A percentile compares a stretch with the other conserved stretches of the same genome.
These are phyloP conservation scores for Catajapyx aquilonaris DNA, from an alignment of 1,140 invertebrate species.

Conservation along the genomic window DNA sequence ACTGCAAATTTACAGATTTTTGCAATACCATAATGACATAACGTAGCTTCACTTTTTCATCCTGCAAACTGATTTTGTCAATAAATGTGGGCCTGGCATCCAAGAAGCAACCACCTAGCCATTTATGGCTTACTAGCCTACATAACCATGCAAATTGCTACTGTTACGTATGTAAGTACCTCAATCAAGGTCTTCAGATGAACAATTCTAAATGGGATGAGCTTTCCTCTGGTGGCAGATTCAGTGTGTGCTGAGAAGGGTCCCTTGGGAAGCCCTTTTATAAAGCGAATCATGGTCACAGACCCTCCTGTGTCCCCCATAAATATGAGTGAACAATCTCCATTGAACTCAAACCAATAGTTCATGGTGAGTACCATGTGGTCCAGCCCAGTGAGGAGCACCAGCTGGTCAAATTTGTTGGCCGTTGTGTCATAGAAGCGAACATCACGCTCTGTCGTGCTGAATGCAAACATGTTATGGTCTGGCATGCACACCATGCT, in stretches of 20 bases:
- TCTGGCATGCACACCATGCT: conserved; percentile 42
- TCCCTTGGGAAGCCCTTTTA: conserved; percentile 26
- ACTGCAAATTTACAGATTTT: too few species aligned
- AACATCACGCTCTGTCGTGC: conserved; percentile 40
- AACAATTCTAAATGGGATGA: too few species aligned
- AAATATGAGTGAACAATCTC: conserved; percentile 32
- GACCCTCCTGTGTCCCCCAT: conserved; percentile 42
- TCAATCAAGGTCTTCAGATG: too few species aligned
- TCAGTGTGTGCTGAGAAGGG: conserved; percentile 24
- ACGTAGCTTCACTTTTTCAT: too few species aligned
- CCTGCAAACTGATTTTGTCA: too few species aligned
- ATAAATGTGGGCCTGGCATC: too few species aligned
- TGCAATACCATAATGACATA: too few species aligned
- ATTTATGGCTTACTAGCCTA: too few species aligned
- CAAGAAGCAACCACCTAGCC: too few species aligned
- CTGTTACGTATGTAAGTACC: too few species aligned
- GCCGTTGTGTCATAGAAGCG: conserved; percentile 48
- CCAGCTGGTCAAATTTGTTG: conserved; percentile 28
- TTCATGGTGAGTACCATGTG: conserved; percentile 25
- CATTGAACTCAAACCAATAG: conserved; percentile 34
- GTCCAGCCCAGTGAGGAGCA: too few species aligned
- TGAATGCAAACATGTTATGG: conserved; percentile 39
- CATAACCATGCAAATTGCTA: too few species aligned
- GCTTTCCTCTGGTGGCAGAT: background rate
- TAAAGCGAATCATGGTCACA: conserved; percentile 35